phyloP scores from a whole-genome alignment of 2,113 vertebrate species.

The Steatornis caripensis region DNA sequence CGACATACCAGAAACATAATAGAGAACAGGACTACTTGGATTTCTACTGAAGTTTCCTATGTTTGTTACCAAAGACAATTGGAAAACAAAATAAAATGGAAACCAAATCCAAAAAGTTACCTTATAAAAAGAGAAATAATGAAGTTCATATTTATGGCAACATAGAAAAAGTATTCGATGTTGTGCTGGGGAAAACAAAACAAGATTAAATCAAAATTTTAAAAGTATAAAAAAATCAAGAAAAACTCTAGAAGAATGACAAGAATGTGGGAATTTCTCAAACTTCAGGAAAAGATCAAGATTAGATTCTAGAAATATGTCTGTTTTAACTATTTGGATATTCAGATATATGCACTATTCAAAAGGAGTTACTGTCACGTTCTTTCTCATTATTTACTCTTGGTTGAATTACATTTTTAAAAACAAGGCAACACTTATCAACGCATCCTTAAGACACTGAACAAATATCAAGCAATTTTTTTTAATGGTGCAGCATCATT shows the following conservation, averaged over 20 bases:
- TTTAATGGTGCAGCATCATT: background rate
- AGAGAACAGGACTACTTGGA: slow-evolving; percentile 11
- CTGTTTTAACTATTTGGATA: background rate
- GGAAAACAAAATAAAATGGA: background rate
- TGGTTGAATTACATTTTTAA: background rate
- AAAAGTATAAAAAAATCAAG: background rate
- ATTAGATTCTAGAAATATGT: background rate
- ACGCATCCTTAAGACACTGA: background rate
- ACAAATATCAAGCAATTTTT: background rate
- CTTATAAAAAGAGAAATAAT: background rate
- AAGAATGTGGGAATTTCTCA: background rate
- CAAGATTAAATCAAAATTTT: background rate
- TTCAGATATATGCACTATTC: background rate
- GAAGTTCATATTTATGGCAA: background rate
- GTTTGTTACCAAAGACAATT: background rate
- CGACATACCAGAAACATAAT: background rate
- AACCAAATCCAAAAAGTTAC: background rate
- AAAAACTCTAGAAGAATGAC: background rate
- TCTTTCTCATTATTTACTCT: background rate
- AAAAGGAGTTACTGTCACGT: background rate
- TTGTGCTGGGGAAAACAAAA: background rate
- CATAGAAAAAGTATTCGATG: background rate
- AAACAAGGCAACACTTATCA: background rate
- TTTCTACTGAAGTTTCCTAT: slow-evolving; percentile 6
- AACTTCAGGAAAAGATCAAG: background rate